phyloP scores from a whole-genome alignment of 2,113 vertebrate species.

The Brachirus orientalis region DNA sequence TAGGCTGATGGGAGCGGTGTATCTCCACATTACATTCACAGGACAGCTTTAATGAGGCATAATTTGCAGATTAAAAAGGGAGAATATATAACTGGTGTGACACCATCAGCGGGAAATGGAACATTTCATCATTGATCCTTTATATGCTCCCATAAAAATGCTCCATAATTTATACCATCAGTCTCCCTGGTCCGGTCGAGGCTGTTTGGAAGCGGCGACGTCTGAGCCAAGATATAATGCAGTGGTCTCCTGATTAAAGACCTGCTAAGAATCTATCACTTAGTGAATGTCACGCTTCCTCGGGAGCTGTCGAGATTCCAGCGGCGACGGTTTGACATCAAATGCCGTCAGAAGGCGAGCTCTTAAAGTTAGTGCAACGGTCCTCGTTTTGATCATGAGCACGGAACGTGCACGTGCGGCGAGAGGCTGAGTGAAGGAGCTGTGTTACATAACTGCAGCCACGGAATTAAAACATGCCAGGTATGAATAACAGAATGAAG shows the following conservation, averaged over 20 bases:
- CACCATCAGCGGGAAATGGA: conserved; percentile 52
- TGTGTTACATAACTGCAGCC: not conserved
- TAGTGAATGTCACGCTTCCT: not conserved
- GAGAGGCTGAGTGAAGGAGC: too few species aligned
- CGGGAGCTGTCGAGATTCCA: conserved; percentile 1
- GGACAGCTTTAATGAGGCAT: conserved; percentile 63
- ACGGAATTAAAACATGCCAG: not conserved
- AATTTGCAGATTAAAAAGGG: conserved; percentile 62
- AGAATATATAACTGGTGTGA: conserved; percentile 53
- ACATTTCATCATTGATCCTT: conserved; percentile 65
- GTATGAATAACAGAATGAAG: too few species aligned
- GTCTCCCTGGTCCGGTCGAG: conserved; percentile 32
- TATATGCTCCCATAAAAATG: conserved; percentile 59
- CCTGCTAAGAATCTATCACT: conserved; percentile 13
- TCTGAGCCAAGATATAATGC: conserved; percentile 5
- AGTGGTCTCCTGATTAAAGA: conserved; percentile 21
- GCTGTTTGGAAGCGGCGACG: conserved; percentile 29
- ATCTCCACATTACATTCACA: conserved; percentile 37
- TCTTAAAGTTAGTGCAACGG: not conserved
- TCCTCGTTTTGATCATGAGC: conserved; percentile 16
- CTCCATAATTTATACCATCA: conserved; percentile 60
- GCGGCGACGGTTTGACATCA: conserved; percentile 22
- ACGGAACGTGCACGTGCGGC: too few species aligned
- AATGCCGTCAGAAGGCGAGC: conserved; percentile 25
- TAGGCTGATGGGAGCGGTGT: conserved; percentile 24